Conservation (phyloP, 2,797 vertebrate genomes). For the Chiloscyllium punctatum region DNA sequence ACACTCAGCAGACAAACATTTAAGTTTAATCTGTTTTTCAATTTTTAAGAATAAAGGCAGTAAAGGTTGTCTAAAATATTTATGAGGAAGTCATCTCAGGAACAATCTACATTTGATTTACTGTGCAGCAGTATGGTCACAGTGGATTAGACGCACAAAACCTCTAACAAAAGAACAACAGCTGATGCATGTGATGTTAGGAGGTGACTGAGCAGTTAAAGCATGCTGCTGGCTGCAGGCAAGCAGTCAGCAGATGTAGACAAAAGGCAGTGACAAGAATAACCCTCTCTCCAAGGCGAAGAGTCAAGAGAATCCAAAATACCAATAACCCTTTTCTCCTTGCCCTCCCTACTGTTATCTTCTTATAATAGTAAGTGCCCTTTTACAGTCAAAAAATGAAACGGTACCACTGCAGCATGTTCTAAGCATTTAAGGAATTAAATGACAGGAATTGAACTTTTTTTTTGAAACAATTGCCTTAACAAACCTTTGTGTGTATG, state of each 20-base stretch:
- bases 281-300: slow-evolving; percentile 78
- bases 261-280: slow-evolving; percentile 93
- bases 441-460: not conserved
- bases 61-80: slow-evolving; percentile 76
- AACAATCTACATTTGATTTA: slow-evolving; percentile 85
- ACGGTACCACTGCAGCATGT: not conserved
- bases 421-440: not conserved
- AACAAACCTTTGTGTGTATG: not conserved
- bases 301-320: slow-evolving; percentile 96
- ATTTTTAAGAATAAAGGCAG: slow-evolving; percentile 38
- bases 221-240: slow-evolving; percentile 84
- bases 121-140: slow-evolving; percentile 86
- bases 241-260: slow-evolving; percentile 87
- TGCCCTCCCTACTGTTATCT: slow-evolving; percentile 94
- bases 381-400: slow-evolving; percentile 84
- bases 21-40: slow-evolving; percentile 37
- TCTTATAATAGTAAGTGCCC: slow-evolving; percentile 94
- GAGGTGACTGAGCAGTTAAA: slow-evolving; percentile 87
- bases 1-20: slow-evolving; percentile 34
- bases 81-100: slow-evolving; percentile 84
- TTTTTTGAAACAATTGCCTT: not conserved
- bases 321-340: slow-evolving; percentile 89
- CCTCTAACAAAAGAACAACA: slow-evolving; percentile 99
- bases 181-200: slow-evolving; percentile 94
- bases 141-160: slow-evolving; percentile 98